Percentiles rank a stretch among this genome's conserved stretches.
Evolutionary conservation across 2,797 vertebrate genomes (phyloP).

Genomic region (Molossus alvarezi): DNA sequence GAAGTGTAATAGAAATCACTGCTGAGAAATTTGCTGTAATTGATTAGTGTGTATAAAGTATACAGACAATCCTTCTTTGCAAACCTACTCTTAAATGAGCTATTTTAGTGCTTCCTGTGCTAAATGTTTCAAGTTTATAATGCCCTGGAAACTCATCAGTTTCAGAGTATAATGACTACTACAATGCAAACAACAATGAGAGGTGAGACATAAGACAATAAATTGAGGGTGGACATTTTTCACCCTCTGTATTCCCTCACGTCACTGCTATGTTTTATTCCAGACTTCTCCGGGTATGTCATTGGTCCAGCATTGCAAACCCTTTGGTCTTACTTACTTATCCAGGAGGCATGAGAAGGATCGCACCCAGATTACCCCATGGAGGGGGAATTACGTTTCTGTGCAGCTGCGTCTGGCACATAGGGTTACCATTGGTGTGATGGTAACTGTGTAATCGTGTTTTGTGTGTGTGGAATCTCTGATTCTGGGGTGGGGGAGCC

Average conservation of each 20-base stretch:
- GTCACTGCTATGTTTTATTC: not conserved
- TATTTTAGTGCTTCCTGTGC: conserved; percentile 68
- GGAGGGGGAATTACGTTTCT: not conserved
- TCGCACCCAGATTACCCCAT: not conserved
- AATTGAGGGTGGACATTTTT: conserved; percentile 47
- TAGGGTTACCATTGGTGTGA: not conserved
- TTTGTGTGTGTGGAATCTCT: not conserved
- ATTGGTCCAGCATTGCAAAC: conserved; percentile 9
- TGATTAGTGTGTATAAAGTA: conserved; percentile 67
- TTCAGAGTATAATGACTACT: conserved; percentile 58
- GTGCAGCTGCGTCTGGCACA: not conserved
- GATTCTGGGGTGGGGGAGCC: not conserved
- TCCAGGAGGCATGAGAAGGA: not conserved
- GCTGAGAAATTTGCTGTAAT: conserved; percentile 65
- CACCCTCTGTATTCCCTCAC: not conserved
- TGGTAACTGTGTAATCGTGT: not conserved
- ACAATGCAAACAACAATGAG: not conserved
- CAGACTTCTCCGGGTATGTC: not conserved
- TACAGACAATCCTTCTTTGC: conserved; percentile 54
- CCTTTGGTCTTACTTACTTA: not conserved
- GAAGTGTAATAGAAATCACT: not conserved
- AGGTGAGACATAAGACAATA: not conserved
- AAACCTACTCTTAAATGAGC: conserved; percentile 70
- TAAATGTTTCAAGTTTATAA: conserved; percentile 77
- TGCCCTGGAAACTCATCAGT: conserved; percentile 61